These are phyloP conservation scores for Rhinoderma darwinii DNA, from an alignment of 2,113 vertebrate species.

Conservation along the genomic window DNA sequence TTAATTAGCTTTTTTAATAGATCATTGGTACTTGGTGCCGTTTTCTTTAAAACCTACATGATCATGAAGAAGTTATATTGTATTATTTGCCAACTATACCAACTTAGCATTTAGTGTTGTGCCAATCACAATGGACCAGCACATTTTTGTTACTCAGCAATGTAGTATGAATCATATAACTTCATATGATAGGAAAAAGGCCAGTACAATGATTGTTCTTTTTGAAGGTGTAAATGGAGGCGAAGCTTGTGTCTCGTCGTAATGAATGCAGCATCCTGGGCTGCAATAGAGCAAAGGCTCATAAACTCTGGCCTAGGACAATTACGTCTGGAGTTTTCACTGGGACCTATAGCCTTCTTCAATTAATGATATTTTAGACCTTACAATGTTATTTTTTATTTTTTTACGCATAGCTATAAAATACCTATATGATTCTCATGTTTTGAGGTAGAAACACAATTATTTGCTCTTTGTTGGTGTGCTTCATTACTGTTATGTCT, in stretches of 20 bases:
- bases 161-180: conserved; percentile 38
- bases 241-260: not conserved
- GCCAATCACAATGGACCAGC: not conserved
- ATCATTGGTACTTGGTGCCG: not conserved
- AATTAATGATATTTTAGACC: not conserved
- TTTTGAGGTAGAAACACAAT: not conserved
- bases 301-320: too few relatives aligned
- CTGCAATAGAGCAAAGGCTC: not conserved
- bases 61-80: not conserved
- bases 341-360: not conserved
- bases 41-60: not conserved
- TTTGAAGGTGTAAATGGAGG: not conserved
- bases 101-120: not conserved
- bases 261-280: conserved; percentile 10
- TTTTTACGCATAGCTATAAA: too few relatives aligned
- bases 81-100: not conserved
- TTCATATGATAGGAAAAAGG: not conserved
- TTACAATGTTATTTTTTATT: too few relatives aligned
- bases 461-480: not conserved
- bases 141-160: conserved; percentile 59
- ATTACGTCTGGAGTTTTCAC: not conserved
- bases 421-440: not conserved
- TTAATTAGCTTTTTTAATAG: not conserved
- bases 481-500: not conserved
- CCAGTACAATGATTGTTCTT: not conserved